A percentile compares a stretch with the other conserved stretches of the same genome.
phyloP scores from a whole-genome alignment of 2,113 vertebrate genomes.

The Laticauda laticaudata region DNA sequence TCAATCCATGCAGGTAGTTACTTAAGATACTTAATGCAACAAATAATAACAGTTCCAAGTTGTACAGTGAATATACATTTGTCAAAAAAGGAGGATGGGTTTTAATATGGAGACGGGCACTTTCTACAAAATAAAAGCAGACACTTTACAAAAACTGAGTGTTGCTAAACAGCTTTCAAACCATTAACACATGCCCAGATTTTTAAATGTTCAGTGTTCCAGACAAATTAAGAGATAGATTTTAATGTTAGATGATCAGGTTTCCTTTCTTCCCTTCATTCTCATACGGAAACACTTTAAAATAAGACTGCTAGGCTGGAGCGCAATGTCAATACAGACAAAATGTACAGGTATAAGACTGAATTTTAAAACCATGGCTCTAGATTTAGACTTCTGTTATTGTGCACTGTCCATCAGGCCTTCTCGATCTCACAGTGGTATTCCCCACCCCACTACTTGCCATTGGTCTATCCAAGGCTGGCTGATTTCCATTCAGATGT shows the following conservation, averaged over 20 bases:
- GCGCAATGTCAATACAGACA: slow-evolving; percentile 66
- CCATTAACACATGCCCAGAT: slow-evolving; percentile 65
- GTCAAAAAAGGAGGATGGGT: slow-evolving; percentile 63
- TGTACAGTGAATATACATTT: slow-evolving; percentile 71
- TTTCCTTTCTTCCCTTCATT: slow-evolving; percentile 59
- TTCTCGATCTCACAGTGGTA: slow-evolving; percentile 77
- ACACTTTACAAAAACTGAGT: slow-evolving; percentile 68
- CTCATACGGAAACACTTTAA: slow-evolving; percentile 52
- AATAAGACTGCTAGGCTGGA: slow-evolving; percentile 67
- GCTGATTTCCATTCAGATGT: slow-evolving; percentile 74
- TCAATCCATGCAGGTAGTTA: slow-evolving; percentile 76
- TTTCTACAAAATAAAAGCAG: slow-evolving; percentile 66
- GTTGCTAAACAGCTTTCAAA: slow-evolving; percentile 70
- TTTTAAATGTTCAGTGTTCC: slow-evolving; percentile 67
- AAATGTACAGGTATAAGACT: slow-evolving; percentile 64
- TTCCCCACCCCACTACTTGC: slow-evolving; percentile 69
- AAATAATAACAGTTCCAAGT: slow-evolving; percentile 65
- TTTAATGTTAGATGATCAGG: slow-evolving; percentile 65
- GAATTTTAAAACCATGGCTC: slow-evolving; percentile 56
- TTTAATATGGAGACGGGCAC: slow-evolving; percentile 46
- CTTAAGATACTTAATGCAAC: slow-evolving; percentile 68
- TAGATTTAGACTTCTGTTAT: slow-evolving; percentile 88
- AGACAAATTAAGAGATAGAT: slow-evolving; percentile 63
- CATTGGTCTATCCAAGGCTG: slow-evolving; percentile 69
- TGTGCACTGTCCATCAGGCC: slow-evolving; percentile 94